Evolutionary conservation across 2,888 invertebrate genomes (phyloP).

Genomic region (Hypolimnas misippus): DNA sequence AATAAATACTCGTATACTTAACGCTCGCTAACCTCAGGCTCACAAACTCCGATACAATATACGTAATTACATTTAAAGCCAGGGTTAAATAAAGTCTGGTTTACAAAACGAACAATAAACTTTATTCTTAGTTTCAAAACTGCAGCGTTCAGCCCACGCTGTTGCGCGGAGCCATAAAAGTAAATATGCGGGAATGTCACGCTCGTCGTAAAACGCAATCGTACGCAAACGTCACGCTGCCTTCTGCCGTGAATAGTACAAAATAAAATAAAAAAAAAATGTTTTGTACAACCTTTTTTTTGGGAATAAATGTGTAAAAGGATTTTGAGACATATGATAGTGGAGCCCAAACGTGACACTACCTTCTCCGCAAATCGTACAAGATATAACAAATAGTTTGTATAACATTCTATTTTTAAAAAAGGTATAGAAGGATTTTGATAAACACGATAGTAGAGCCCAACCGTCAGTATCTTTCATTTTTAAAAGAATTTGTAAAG

Average conservation of each 20-base stretch:
- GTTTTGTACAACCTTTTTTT: neutral
- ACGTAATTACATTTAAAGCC: neutral
- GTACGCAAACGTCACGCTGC: constrained; percentile 18
- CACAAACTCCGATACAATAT: neutral
- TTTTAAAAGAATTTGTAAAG: too few relatives aligned
- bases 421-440: too few relatives aligned
- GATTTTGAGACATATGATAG: too few relatives aligned
- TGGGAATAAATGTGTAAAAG: neutral
- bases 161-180: constrained; percentile 30
- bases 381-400: too few relatives aligned
- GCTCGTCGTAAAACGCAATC: constrained; percentile 40
- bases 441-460: too few relatives aligned
- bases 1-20: neutral
- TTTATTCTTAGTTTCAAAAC: constrained; percentile 23
- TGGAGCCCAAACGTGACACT: too few relatives aligned
- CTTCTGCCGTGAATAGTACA: neutral
- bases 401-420: too few relatives aligned
- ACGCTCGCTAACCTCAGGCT: neutral
- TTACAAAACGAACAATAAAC: constrained; percentile 18
- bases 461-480: too few relatives aligned
- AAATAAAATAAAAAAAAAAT: neutral
- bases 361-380: too few relatives aligned
- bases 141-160: constrained; percentile 20
- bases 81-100: neutral
- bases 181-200: constrained; percentile 38